Percentiles rank a stretch among this genome's conserved stretches.
These are phyloP conservation scores for Sciurus niger DNA, from an alignment of 2,113 vertebrate genomes.

Conservation along the genomic window DNA sequence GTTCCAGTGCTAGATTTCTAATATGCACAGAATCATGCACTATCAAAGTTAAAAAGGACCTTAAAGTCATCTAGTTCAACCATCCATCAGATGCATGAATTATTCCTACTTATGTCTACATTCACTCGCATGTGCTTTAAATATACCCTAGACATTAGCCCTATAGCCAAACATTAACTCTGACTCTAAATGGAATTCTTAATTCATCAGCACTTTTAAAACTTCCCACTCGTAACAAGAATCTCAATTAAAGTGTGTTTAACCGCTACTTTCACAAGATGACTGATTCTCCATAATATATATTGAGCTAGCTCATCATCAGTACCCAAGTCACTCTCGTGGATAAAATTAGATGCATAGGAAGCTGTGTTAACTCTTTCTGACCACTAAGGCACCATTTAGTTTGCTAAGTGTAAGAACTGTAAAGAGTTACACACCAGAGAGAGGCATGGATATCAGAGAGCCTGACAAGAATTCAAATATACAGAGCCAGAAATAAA, in stretches of 20 bases:
- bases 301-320: conserved; percentile 49
- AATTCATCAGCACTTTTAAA: conserved; percentile 82
- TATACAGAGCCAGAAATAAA: not conserved
- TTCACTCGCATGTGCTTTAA: not conserved
- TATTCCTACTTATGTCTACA: conserved; percentile 64
- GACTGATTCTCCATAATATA: conserved; percentile 66
- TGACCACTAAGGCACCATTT: not conserved
- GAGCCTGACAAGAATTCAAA: not conserved
- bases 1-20: conserved; percentile 60
- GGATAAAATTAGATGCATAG: conserved; percentile 62
- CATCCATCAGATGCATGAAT: conserved; percentile 73
- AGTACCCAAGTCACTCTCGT: conserved; percentile 30
- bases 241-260: conserved; percentile 79
- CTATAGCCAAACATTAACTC: conserved; percentile 77
- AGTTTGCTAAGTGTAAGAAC: not conserved
- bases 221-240: conserved; percentile 76
- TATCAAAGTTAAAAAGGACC: conserved; percentile 65
- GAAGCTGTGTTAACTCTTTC: conserved; percentile 66
- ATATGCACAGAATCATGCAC: conserved; percentile 12
- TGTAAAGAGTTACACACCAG: not conserved
- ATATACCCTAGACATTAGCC: conserved; percentile 74
- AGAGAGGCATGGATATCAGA: not conserved
- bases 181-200: conserved; percentile 74
- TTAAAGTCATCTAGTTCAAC: conserved; percentile 60
- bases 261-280: conserved; percentile 63